phyloP scores from a whole-genome alignment of 2,113 vertebrate species.

The Perca fluviatilis region DNA sequence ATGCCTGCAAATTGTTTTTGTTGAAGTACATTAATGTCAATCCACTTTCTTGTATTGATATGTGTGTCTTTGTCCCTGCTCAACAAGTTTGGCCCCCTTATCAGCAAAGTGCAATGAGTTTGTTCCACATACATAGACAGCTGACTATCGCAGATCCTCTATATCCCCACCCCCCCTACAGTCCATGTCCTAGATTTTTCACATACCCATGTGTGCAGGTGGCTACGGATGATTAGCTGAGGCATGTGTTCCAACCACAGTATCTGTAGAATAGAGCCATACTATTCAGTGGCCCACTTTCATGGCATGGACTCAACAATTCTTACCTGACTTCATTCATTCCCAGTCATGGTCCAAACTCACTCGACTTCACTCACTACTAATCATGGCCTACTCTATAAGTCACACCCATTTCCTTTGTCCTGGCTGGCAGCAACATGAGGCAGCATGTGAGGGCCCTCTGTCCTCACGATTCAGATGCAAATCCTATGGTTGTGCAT shows the following conservation, averaged over 20 bases:
- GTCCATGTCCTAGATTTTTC: conserved; percentile 48
- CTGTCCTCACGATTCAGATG: too few relatives aligned
- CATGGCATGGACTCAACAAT: too few relatives aligned
- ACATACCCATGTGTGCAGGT: conserved; percentile 35
- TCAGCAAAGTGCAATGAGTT: conserved; percentile 20
- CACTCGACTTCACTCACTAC: too few relatives aligned
- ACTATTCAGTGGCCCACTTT: too few relatives aligned
- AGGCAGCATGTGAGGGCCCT: too few relatives aligned
- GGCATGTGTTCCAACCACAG: conserved; percentile 20
- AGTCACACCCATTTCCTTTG: too few relatives aligned
- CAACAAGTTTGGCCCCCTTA: conserved; percentile 7
- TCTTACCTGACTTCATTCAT: too few relatives aligned
- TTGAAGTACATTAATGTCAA: conserved; percentile 66
- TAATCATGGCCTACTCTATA: too few relatives aligned
- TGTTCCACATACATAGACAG: conserved; percentile 38
- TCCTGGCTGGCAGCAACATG: too few relatives aligned
- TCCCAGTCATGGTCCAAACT: too few relatives aligned
- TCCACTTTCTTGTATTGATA: conserved; percentile 74
- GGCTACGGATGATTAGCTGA: conserved; percentile 43
- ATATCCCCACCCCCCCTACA: conserved; percentile 2
- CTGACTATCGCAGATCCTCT: conserved; percentile 38
- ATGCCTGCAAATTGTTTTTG: conserved; percentile 66
- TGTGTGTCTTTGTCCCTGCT: background rate
- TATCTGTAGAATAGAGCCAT: too few relatives aligned
- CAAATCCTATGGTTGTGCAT: too few relatives aligned